These are phyloP conservation scores for Lepidocyrtinus sp. DNA, from an alignment of 2,888 invertebrate species.

Conservation along the genomic window DNA sequence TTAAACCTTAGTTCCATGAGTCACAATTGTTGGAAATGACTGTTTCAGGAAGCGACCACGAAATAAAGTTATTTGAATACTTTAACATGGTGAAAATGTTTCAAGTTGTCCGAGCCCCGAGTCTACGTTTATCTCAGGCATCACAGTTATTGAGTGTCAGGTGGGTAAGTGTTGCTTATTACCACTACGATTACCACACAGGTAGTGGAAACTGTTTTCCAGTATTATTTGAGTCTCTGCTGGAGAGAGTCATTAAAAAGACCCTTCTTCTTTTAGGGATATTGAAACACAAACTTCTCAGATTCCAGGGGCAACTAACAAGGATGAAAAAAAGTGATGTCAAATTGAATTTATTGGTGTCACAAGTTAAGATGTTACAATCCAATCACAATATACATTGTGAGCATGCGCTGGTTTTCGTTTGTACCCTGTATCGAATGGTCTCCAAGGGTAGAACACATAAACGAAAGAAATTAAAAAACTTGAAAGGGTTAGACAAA, in stretches of 20 bases:
- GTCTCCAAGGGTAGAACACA: neutral
- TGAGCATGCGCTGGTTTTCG: too few species aligned
- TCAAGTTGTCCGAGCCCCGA: too few species aligned
- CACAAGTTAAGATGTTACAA: slow-evolving; percentile 1
- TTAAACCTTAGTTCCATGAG: too few species aligned
- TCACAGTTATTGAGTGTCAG: too few species aligned
- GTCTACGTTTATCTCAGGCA: too few species aligned
- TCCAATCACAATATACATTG: too few species aligned
- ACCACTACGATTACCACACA: slow-evolving; percentile 44
- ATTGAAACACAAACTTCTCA: slow-evolving; percentile 6
- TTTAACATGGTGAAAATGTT: too few species aligned
- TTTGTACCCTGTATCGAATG: neutral
- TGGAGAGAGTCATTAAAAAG: slow-evolving; percentile 52
- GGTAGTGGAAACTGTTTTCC: slow-evolving; percentile 31
- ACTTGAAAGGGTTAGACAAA: too few species aligned
- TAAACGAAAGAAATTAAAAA: neutral
- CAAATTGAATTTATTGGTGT: slow-evolving; percentile 50
- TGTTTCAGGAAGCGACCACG: too few species aligned
- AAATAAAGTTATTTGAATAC: too few species aligned
- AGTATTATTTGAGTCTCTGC: slow-evolving; percentile 24
- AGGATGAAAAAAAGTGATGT: slow-evolving; percentile 20
- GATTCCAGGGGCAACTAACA: slow-evolving; percentile 8
- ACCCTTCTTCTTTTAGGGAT: slow-evolving; percentile 27
- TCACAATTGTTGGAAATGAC: too few species aligned
- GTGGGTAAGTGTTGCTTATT: slow-evolving; percentile 50